Conservation (phyloP, 2,888 invertebrate species). For the Ectemnius lituratus region DNA sequence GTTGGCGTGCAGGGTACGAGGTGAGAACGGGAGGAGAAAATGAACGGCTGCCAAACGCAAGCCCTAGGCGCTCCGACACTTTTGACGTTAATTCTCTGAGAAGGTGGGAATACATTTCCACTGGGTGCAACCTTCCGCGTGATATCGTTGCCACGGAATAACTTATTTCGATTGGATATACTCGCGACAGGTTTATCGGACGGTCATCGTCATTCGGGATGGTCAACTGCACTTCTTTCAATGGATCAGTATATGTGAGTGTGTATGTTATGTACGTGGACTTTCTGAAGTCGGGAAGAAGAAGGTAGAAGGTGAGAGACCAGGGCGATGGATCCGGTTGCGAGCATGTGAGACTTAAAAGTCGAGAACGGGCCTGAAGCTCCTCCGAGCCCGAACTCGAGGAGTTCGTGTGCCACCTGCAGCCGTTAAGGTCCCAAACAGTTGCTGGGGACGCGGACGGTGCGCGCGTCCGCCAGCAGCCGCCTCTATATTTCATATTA, state of each 20-base stretch:
- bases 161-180: conserved; percentile 71
- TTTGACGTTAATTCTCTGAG: not conserved
- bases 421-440: conserved; percentile 70
- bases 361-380: conserved; percentile 30
- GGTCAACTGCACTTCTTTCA: conserved; percentile 15
- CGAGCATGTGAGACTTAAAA: conserved; percentile 37
- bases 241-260: conserved; percentile 2
- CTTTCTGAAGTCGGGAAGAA: conserved; percentile 7
- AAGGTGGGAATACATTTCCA: conserved; percentile 5
- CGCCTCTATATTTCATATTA: conserved; percentile 74
- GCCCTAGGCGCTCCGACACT: too few relatives aligned
- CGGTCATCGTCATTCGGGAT: conserved; percentile 37
- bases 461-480: conserved; percentile 53
- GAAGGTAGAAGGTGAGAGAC: not conserved
- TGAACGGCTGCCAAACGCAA: too few relatives aligned
- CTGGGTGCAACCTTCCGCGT: conserved; percentile 24
- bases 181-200: conserved; percentile 73
- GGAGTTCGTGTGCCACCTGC: conserved; percentile 66
- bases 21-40: too few relatives aligned
- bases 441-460: conserved; percentile 51
- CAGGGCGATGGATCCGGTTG: conserved; percentile 35
- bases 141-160: conserved; percentile 53
- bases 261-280: not conserved
- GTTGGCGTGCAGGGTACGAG: too few relatives aligned
- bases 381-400: conserved; percentile 19